Percentiles rank a stretch among this genome's conserved stretches.
phyloP scores from a whole-genome alignment of 2,888 invertebrate species.

The Mesopsocus fuscifrons region DNA sequence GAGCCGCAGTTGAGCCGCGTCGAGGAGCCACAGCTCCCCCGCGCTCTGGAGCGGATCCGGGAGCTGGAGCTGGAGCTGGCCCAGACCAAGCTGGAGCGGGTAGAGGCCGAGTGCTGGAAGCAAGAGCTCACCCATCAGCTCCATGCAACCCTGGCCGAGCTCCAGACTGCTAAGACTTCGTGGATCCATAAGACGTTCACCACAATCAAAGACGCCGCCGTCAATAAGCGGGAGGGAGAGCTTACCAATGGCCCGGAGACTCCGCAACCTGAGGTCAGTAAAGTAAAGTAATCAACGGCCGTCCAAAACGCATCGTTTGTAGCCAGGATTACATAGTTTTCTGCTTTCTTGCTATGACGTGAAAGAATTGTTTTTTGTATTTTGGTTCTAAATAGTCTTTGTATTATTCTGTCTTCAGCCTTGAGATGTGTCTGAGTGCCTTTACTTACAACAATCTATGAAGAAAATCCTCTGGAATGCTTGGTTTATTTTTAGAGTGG shows the following conservation, averaged over 20 bases:
- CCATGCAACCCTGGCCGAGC: conserved; percentile 59
- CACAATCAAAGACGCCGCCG: conserved; percentile 31
- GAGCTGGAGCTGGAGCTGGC: conserved; percentile 91
- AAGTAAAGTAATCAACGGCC: too few species aligned
- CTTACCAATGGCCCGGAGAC: neutral
- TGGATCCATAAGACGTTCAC: conserved; percentile 88
- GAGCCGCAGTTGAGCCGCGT: neutral
- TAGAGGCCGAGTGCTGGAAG: conserved; percentile 90
- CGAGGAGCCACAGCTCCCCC: conserved; percentile 22
- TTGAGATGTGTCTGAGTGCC: too few species aligned
- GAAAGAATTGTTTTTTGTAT: too few species aligned
- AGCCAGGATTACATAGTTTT: too few species aligned
- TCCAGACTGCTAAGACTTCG: conserved; percentile 42
- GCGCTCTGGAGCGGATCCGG: conserved; percentile 48
- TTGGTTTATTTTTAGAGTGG: neutral
- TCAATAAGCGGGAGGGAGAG: conserved; percentile 17
- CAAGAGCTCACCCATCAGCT: conserved; percentile 82
- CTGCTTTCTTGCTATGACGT: too few species aligned
- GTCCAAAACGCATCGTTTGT: too few species aligned
- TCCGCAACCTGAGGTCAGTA: too few species aligned
- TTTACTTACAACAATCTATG: too few species aligned
- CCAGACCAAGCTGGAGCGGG: conserved; percentile 89
- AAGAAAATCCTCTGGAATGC: too few species aligned
- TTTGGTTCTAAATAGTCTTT: too few species aligned
- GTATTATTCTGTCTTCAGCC: too few species aligned